Evolutionary conservation across 2,888 invertebrate species (phyloP), one percentile per base, ranked within the genome.

Genomic region (Cremastinae sp.): DNA sequence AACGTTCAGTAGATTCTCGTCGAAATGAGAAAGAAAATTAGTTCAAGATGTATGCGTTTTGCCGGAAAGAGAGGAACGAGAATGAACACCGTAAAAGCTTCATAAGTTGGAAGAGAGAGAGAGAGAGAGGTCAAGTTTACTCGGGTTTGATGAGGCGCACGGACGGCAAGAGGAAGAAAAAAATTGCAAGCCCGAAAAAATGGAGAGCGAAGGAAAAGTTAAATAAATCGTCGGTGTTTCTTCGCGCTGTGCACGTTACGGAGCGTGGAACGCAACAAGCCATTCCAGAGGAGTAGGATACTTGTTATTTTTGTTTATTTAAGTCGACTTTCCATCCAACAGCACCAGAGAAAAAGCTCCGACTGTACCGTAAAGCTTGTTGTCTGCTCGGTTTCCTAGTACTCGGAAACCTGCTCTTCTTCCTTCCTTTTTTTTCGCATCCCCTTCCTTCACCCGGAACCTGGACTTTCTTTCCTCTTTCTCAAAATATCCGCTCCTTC

Each of bases 211-310:
- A 56, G n/a, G 43, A 35, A 65, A 72, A 70, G 64, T 84, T 86
- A 82, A 86, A 88, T 86, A 87, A 87, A 86, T 86, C 84, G 82
- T 66, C 78, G 79, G 68, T 5, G 39, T 75, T 56, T 64, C 62
- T 56, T 72, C 68, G 68, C 39, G 64, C 39, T 59, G 39, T 39
- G 59, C 61, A 68, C 71, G 47, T 39, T 71, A 59, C 69, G 61
- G 53, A 39, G 58, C 65, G 47, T 55, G 72, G 35, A 56, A 37
- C 39, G 62, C 61, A 66, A 65, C 18, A 37, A 35, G 47, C 20
- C 55, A 47, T 22, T 53, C 35, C 39, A 51, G 28, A n/a, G 65
- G 58, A 35, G 47, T 56, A 49, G 41, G 70, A 59, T 55, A 61
- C 58, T 75, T 78, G 74, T 80, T 79, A 78, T 81, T 81, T 45